Percentiles rank a stretch among this genome's conserved stretches.
These are phyloP conservation scores for Netelia virgata DNA, from an alignment of 2,888 invertebrate genomes.

Conservation along the genomic window DNA sequence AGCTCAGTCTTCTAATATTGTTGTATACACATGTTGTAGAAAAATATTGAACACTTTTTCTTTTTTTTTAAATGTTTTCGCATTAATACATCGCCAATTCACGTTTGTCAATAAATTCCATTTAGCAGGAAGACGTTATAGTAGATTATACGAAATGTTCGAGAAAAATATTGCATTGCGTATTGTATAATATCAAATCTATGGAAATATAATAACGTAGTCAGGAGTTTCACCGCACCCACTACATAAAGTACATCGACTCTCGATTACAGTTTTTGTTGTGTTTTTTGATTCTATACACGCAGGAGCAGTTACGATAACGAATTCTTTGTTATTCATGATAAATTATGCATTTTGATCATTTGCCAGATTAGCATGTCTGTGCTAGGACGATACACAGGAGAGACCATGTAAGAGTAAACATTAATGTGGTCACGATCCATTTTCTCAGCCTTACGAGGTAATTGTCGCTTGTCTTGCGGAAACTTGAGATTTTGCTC, in stretches of 20 bases:
- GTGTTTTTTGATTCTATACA: slow-evolving; percentile 6
- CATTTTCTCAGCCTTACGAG: slow-evolving; percentile 1
- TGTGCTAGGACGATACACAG: neutral
- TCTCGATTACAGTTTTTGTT: neutral
- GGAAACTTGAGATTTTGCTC: neutral
- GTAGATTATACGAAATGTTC: neutral
- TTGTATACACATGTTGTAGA: slow-evolving; percentile 49
- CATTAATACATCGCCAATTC: neutral
- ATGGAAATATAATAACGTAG: slow-evolving; percentile 8
- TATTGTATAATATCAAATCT: slow-evolving; percentile 8
- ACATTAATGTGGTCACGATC: slow-evolving; percentile 4
- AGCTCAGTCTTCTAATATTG: slow-evolving; percentile 54
- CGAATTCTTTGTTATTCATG: neutral
- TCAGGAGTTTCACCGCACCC: slow-evolving; percentile 54
- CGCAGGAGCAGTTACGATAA: neutral
- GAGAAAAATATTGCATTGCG: slow-evolving; percentile 23
- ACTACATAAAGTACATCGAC: slow-evolving; percentile 35
- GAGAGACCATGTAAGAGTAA: neutral
- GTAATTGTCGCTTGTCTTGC: neutral
- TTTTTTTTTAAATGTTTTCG: neutral
- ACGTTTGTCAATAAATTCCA: slow-evolving; percentile 3
- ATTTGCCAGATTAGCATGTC: neutral
- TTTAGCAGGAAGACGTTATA: slow-evolving; percentile 44
- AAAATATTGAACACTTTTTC: slow-evolving; percentile 34
- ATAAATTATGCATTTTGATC: neutral